These are phyloP conservation scores for Lasiurus cinereus DNA, from an alignment of 2,113 vertebrate genomes.

Conservation along the genomic window DNA sequence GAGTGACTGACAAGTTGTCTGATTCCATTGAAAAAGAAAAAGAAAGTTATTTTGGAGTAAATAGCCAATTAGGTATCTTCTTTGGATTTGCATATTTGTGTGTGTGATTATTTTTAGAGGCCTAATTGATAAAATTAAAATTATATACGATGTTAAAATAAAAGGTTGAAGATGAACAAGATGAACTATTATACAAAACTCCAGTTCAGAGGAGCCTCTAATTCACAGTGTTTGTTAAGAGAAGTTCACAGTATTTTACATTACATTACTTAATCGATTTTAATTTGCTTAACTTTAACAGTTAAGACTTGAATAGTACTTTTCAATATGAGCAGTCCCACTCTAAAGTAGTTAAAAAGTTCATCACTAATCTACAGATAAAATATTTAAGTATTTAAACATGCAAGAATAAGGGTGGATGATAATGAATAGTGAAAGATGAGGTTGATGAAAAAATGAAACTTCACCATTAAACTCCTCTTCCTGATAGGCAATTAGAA, in stretches of 20 bases:
- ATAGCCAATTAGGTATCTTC: conserved; percentile 58
- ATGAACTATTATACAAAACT: conserved; percentile 62
- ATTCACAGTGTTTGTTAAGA: conserved; percentile 76
- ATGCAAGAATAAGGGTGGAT: conserved; percentile 62
- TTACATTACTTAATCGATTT: conserved; percentile 18
- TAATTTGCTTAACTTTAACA: conserved; percentile 39
- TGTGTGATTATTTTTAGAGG: conserved; percentile 50
- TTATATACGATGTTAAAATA: conserved; percentile 33
- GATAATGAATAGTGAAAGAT: conserved; percentile 37
- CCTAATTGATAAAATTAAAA: conserved; percentile 45
- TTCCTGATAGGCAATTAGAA: conserved; percentile 40
- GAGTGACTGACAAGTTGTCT: conserved; percentile 73
- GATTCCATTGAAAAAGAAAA: conserved; percentile 56
- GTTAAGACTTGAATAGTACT: conserved; percentile 43
- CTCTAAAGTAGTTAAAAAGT: conserved; percentile 69
- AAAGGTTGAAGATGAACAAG: conserved; percentile 44
- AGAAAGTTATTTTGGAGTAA: conserved; percentile 51
- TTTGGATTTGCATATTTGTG: neutral
- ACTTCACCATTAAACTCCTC: conserved; percentile 71
- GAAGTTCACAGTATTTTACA: conserved; percentile 70
- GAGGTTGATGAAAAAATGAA: conserved; percentile 50
- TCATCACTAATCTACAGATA: conserved; percentile 60
- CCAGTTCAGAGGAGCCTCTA: conserved; percentile 69
- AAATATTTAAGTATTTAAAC: conserved; percentile 69
- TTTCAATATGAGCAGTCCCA: conserved; percentile 69